phyloP scores from a whole-genome alignment of 1,140 invertebrate species.

The Calycopis cecrops region DNA sequence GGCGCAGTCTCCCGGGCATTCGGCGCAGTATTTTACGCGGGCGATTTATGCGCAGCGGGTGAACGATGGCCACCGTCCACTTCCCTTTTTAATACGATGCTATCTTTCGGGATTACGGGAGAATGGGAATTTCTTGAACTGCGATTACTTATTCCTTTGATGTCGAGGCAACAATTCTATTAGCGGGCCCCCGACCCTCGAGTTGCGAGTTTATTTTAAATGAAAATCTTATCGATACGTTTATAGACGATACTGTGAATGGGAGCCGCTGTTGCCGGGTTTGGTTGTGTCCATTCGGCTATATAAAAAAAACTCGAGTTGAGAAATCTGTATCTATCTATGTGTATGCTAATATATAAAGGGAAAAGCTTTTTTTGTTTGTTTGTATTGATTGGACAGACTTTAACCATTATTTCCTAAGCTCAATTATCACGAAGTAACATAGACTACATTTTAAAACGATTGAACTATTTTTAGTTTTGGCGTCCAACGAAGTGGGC shows the following conservation, averaged over 20 bases:
- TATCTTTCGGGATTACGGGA: slow-evolving; percentile 24
- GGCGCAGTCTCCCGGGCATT: slow-evolving; percentile 15
- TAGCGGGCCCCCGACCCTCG: slow-evolving; percentile 15
- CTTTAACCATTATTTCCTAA: too few relatives aligned
- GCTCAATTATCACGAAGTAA: too few relatives aligned
- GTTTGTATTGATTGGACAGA: too few relatives aligned
- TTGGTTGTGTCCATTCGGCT: not conserved
- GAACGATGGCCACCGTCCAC: slow-evolving; percentile 18
- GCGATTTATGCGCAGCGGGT: slow-evolving; percentile 34
- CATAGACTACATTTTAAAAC: too few relatives aligned
- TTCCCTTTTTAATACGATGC: slow-evolving; percentile 22
- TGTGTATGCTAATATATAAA: too few relatives aligned
- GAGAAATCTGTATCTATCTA: too few relatives aligned
- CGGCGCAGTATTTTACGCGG: slow-evolving; percentile 38
- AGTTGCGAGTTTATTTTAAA: slow-evolving; percentile 19
- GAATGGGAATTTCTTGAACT: slow-evolving; percentile 19
- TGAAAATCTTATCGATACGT: slow-evolving; percentile 17
- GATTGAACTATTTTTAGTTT: too few relatives aligned
- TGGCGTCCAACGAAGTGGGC: too few relatives aligned
- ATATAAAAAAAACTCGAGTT: too few relatives aligned
- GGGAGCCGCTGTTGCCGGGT: not conserved
- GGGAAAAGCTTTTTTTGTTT: too few relatives aligned
- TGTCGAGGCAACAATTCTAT: slow-evolving; percentile 24
- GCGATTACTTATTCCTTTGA: slow-evolving; percentile 26
- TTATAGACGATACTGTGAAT: slow-evolving; percentile 4